Conservation (phyloP, 2,888 invertebrate genomes). For the Litoditis marina region DNA sequence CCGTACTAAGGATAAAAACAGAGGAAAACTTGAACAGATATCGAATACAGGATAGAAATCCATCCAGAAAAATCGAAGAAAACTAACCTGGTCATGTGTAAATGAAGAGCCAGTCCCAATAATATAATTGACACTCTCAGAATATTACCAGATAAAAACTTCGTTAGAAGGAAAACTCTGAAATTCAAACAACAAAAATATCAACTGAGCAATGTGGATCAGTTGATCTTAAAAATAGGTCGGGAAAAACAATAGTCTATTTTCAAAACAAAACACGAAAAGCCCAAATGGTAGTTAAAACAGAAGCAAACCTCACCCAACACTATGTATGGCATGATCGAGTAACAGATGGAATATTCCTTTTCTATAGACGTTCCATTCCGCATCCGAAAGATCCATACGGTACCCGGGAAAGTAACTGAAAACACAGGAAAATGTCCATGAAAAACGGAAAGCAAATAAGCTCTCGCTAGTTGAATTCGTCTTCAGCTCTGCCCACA, state of each 20-base stretch:
- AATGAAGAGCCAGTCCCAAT: slow-evolving; percentile 36
- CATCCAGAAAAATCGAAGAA: too few relatives aligned
- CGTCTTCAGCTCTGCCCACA: too few relatives aligned
- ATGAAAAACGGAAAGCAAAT: too few relatives aligned
- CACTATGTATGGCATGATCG: slow-evolving; percentile 19
- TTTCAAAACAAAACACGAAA: neutral
- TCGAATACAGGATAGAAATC: too few relatives aligned
- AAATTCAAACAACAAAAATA: too few relatives aligned
- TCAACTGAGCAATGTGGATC: too few relatives aligned
- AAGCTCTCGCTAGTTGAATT: too few relatives aligned
- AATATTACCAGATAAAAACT: neutral
- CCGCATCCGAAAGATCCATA: slow-evolving; percentile 49
- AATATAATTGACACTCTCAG: slow-evolving; percentile 19
- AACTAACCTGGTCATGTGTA: slow-evolving; percentile 45
- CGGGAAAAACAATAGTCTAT: slow-evolving; percentile 14
- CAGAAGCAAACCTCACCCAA: slow-evolving; percentile 17
- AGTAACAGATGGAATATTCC: slow-evolving; percentile 28
- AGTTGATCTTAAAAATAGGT: slow-evolving; percentile 10
- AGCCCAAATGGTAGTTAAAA: too few relatives aligned
- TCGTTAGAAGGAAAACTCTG: too few relatives aligned
- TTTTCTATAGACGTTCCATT: slow-evolving; percentile 49
- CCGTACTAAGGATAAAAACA: too few relatives aligned
- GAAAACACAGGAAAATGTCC: too few relatives aligned
- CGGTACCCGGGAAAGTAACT: slow-evolving; percentile 35
- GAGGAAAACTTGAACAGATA: too few relatives aligned